Evolutionary conservation across 2,888 invertebrate species (phyloP), one percentile per base, ranked within the genome.

Genomic region (Balanococcus diminutus): DNA sequence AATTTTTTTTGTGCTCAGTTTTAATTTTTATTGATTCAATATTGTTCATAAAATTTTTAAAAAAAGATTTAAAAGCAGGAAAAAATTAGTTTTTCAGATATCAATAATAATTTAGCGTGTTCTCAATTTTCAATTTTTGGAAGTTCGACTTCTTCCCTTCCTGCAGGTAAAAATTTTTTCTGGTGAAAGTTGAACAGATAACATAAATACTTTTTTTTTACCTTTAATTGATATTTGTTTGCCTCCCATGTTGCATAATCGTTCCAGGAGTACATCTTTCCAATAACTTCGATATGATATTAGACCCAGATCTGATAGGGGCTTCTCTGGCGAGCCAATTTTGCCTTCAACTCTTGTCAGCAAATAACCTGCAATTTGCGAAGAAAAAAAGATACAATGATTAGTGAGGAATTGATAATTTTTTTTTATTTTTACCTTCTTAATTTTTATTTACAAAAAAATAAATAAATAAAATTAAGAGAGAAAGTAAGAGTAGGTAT

Each of bases 301-400:
- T 86, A 99, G 92, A 16, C 99, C 99, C 87, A 99, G 92, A 91
- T 99, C 99, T 81, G 98, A 98, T 56, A 99, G 92, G 0, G 99
- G 99, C 88, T 98, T 98, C 90, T 99, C 99, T 0, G 99, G 99
- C 0, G 98, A 98, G n/a, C 99, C 99, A 86, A 99, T 96, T 92
- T 98, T 99, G 87, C 96, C 96, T 91, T 99, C 99, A 67, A 95
- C 95, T 89, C 96, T 93, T 87, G 98, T 99, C 89, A 99, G 91
- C 87, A 98, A 93, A 91, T 99, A 99, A 91, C 98, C 98, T 98
- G 91, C 0, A 90, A 90, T 16, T n/a, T n/a, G n/a, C n/a, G 28
- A 1, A 3, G 28, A 28, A 67, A 67, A 67, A 67, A 67, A 28
- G 1, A 67, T n/a, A n/a, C n/a, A 67, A 67, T 28, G 2, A 25